A percentile compares a stretch with the other conserved stretches of the same genome.
These are phyloP conservation scores for Phoeniculus purpureus DNA, from an alignment of 2,797 vertebrate species.

Conservation along the genomic window DNA sequence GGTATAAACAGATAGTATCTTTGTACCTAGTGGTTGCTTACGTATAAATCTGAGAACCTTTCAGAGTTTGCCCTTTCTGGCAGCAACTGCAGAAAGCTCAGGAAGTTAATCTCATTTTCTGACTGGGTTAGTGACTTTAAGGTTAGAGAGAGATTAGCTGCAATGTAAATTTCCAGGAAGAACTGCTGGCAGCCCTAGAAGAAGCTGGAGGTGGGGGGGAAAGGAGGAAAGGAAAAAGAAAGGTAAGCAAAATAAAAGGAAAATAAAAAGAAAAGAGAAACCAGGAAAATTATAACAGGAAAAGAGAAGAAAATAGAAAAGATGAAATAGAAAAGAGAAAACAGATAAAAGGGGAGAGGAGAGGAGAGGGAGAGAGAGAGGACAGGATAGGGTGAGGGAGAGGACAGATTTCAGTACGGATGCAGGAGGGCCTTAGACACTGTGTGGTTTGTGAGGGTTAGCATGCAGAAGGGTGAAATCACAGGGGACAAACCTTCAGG, in stretches of 20 bases:
- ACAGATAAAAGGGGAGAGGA: background rate
- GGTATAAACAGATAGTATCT: slow-evolving; percentile 67
- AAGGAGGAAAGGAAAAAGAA: background rate
- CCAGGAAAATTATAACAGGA: too few relatives aligned
- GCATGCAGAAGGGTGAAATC: background rate
- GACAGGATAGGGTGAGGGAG: background rate
- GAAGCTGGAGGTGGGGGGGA: background rate
- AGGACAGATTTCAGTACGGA: background rate
- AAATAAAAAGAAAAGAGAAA: background rate
- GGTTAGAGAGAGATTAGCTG: slow-evolving; percentile 39
- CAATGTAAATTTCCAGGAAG: slow-evolving; percentile 5
- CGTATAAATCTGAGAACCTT: slow-evolving; percentile 10
- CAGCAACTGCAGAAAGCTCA: slow-evolving; percentile 10
- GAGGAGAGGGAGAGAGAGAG: too few relatives aligned
- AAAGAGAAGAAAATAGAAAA: background rate
- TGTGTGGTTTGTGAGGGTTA: background rate
- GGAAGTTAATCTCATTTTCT: slow-evolving; percentile 58
- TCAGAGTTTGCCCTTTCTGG: slow-evolving; percentile 32
- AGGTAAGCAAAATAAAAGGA: background rate
- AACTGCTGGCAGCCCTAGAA: background rate
- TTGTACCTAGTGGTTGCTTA: slow-evolving; percentile 60
- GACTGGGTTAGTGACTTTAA: slow-evolving; percentile 25
- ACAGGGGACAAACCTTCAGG: background rate
- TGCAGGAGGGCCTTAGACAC: background rate
- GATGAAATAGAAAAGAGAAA: background rate